Conservation (phyloP, 1,140 invertebrate genomes). For the Drosophila bocqueti region DNA sequence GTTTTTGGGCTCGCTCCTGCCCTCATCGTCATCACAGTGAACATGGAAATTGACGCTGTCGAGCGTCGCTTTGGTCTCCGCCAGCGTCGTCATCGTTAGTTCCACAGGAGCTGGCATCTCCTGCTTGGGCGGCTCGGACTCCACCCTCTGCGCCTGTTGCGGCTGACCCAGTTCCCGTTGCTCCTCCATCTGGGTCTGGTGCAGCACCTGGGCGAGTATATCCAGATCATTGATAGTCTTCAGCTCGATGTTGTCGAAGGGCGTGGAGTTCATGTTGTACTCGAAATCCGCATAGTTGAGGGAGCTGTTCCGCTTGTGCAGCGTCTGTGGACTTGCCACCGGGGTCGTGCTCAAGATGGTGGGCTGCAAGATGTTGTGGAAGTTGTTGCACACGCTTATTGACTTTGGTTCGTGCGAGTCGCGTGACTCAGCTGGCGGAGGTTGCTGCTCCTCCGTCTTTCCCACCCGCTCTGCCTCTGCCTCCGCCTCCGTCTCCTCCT, state of each 20-base stretch:
- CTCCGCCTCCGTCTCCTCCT: conserved; percentile 38
- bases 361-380: conserved; percentile 77
- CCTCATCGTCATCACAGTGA: conserved; percentile 68
- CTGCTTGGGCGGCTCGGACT: conserved; percentile 7
- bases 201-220: conserved; percentile 91
- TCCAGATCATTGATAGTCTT: conserved; percentile 96
- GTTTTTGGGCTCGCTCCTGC: conserved; percentile 30
- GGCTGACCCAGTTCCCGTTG: conserved; percentile 27
- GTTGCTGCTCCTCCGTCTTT: conserved; percentile 3
- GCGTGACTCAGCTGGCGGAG: conserved; percentile 35
- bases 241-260: conserved; percentile 95
- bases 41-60: conserved; percentile 75
- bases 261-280: conserved; percentile 92
- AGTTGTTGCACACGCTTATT: conserved; percentile 86
- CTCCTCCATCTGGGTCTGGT: conserved; percentile 79
- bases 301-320: conserved; percentile 67
- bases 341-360: conserved; percentile 62
- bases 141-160: conserved; percentile 3
- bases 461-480: background rate
- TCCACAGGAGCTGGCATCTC: conserved; percentile 36
- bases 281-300: conserved; percentile 93
- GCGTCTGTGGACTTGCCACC: conserved; percentile 35
- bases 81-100: conserved; percentile 67
- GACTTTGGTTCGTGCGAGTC: conserved; percentile 79
- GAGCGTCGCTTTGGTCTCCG: conserved; percentile 74